phyloP scores from a whole-genome alignment of 2,797 vertebrate species.

The Todus mexicanus region DNA sequence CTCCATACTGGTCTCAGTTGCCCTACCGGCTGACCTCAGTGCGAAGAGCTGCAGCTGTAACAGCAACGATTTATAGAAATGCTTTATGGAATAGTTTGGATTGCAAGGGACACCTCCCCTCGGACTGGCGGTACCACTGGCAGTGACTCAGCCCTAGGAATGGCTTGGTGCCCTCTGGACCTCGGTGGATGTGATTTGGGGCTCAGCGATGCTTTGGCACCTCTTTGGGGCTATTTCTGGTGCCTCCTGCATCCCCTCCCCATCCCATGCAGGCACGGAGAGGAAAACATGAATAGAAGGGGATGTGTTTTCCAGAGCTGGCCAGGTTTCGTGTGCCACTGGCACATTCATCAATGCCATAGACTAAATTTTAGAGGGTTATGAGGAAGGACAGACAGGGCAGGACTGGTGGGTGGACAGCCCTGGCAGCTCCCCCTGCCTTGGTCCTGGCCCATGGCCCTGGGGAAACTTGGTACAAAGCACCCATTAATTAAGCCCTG shows the following conservation, averaged over 20 bases:
- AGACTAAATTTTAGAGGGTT: neutral
- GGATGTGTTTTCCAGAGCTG: too few species aligned
- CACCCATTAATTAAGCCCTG: neutral
- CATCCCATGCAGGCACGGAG: too few species aligned
- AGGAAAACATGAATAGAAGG: too few species aligned
- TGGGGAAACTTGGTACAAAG: neutral
- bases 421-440: neutral
- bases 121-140: too few species aligned
- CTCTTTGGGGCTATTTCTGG: too few species aligned
- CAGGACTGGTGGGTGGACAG: neutral
- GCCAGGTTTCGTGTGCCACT: too few species aligned
- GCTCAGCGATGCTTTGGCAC: too few species aligned
- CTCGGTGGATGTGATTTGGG: too few species aligned
- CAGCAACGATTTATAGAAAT: neutral
- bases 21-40: neutral
- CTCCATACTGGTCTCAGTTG: neutral
- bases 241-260: too few species aligned
- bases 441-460: neutral
- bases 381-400: neutral
- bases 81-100: neutral
- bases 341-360: fast-evolving
- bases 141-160: too few species aligned
- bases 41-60: neutral
- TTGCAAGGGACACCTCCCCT: too few species aligned
- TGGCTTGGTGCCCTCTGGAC: too few species aligned